phyloP scores from a whole-genome alignment of 2,797 vertebrate species.

The Crenichthys baileyi region DNA sequence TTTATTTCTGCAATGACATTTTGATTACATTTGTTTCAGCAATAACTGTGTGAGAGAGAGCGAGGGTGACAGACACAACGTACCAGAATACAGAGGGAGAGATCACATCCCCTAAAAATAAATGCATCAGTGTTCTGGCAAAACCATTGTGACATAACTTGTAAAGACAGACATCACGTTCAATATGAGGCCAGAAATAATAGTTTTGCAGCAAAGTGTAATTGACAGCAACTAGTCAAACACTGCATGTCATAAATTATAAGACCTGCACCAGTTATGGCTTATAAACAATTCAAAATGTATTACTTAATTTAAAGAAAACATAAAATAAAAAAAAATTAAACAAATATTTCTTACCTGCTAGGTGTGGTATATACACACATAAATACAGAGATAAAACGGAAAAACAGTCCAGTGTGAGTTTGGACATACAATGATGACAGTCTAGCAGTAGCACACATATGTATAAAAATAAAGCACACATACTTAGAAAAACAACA shows the following conservation, averaged over 20 bases:
- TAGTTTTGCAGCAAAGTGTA: slow-evolving; percentile 66
- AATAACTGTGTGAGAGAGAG: slow-evolving; percentile 62
- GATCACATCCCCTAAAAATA: slow-evolving; percentile 67
- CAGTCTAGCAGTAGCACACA: neutral
- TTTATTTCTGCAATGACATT: slow-evolving; percentile 77
- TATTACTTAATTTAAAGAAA: slow-evolving; percentile 24
- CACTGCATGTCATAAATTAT: slow-evolving; percentile 39
- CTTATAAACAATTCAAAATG: slow-evolving; percentile 32
- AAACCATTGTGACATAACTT: slow-evolving; percentile 72
- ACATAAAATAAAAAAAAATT: slow-evolving; percentile 22
- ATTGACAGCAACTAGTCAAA: slow-evolving; percentile 66
- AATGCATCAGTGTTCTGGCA: slow-evolving; percentile 70
- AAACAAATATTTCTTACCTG: neutral
- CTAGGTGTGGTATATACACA: neutral
- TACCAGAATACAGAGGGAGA: slow-evolving; percentile 25
- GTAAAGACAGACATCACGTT: slow-evolving; percentile 72
- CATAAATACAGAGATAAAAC: neutral
- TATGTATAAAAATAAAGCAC: neutral
- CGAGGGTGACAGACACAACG: slow-evolving; percentile 53
- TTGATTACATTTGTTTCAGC: slow-evolving; percentile 79
- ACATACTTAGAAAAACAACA: neutral
- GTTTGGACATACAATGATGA: neutral
- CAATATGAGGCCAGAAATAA: slow-evolving; percentile 70
- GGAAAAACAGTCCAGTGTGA: neutral
- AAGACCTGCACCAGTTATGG: slow-evolving; percentile 37